Base-by-base conservation (phyloP, 2,797 vertebrate genomes). In the Scleropages formosus region DNA sequence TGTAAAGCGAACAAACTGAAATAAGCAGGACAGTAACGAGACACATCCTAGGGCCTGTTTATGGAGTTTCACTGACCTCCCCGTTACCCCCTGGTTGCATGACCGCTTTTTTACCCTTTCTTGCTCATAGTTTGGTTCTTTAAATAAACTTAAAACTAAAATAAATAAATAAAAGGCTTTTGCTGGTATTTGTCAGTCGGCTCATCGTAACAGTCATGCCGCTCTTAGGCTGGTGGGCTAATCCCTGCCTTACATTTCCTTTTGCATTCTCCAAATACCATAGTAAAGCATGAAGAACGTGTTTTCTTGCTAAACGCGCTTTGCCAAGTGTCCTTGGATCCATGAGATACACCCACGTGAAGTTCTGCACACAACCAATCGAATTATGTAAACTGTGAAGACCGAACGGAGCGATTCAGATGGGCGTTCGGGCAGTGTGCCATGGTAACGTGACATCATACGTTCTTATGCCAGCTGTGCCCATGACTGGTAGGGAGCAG, bases 301-400 rank as follows among this genome's bases (percentile, higher is more conserved):
- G 49, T 46, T 16, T 16, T 20, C 15, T 39, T 26, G 69, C 69
- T 58, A n/a, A 39, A 13, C 71, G 18, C 11, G 10, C 51, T 58
- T 27, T 71, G 24, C 51, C 69, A 24, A 4, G 51, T 26, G 26
- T 20, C 51, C 69, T 59, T 24, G 18, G 9, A 31, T 26, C 26
- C 18, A 39, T 71, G 26, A 47, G 31, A 69, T 58, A 26, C 27
- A 1, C 51, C 69, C 31, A 59, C 69, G 71, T 59, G 16, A 51
- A 71, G 31, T 71, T 26, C 31, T 27, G n/a, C 31, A 51, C 69
- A 71, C 69, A 51, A 56, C 58, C 51, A 58, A 71, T 26, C 51
- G 71, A 39, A 39, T 39, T 39, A 39, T 39, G 39, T 39, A 39
- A 39, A 39, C 31, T 39, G 31, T 6, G 39, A 39, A 39, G 6